Evolutionary conservation across 2,888 invertebrate species (phyloP), one percentile per base, ranked within the genome.

Genomic region (Drosophila bunnanda): DNA sequence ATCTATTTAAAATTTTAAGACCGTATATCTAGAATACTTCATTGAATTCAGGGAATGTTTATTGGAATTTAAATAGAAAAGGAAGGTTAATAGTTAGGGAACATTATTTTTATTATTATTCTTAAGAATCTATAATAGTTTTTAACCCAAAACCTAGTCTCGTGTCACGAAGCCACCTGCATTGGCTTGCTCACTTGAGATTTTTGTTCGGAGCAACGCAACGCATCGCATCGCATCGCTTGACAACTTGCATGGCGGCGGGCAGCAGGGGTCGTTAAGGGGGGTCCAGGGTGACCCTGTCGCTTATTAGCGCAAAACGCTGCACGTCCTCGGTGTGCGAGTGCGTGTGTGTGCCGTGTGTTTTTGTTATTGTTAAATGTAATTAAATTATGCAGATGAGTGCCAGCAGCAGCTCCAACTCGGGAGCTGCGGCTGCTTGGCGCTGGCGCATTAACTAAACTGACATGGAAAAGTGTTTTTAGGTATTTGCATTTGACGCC

Each of bases 381-480:
- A 86, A 83, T 83, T 88, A 88, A 83, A 88, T 83, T 83, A 82
- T 88, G 82, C 82, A 82, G 88, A 88, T 82, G 82, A 88, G 82
- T 82, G 84, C 70, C 80, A 75, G 17, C 38, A 20, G 43, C 39
- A 39, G 34, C 36, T 36, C 61, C 28, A 28, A n/a, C 28, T 30
- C 25, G 1, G 43, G 32, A 50, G 32, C 25, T 41, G 46, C 52
- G 50, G 17, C n/a, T 17, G 39, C 5, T 17, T 48, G 50, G 43
- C 59, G 56, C 43, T 69, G 62, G 61, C 54, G 68, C 62, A 80
- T 81, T 72, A 80, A 76, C 70, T 62, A 76, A 82, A 82, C 78
- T 80, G 72, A 25, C 86, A 78, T 58, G 74, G 78, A 70, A 80
- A 78, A 78, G 74, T 82, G 86, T 71, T 86, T 80, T 65, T 65